A percentile compares a stretch with the other conserved stretches of the same genome.
These are phyloP conservation scores for Trissolcus japonicus DNA, from an alignment of 2,888 invertebrate species.

Conservation along the genomic window DNA sequence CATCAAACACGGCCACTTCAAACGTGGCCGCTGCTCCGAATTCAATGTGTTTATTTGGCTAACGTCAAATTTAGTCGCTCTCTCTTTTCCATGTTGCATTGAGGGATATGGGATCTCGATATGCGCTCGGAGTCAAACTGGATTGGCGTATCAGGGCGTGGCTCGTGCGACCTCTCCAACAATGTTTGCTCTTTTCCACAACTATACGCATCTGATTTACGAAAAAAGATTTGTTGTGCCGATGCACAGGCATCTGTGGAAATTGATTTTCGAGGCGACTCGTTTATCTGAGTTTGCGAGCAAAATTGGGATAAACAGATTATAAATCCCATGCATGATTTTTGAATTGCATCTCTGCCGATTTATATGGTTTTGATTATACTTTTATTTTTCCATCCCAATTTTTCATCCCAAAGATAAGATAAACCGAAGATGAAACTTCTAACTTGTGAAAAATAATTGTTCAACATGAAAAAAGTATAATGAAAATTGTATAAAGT, in stretches of 20 bases:
- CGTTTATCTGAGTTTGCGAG: slow-evolving; percentile 35
- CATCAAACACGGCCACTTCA: slow-evolving; percentile 71
- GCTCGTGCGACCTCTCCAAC: slow-evolving; percentile 63
- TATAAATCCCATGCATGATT: slow-evolving; percentile 6
- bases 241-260: slow-evolving; percentile 36
- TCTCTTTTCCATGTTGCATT: slow-evolving; percentile 27
- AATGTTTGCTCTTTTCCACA: slow-evolving; percentile 44
- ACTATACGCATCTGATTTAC: slow-evolving; percentile 44
- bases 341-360: not conserved
- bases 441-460: too few relatives aligned
- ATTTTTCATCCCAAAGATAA: too few relatives aligned
- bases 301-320: slow-evolving; percentile 17
- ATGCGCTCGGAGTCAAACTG: slow-evolving; percentile 53
- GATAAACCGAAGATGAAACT: too few relatives aligned
- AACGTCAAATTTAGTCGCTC: slow-evolving; percentile 74
- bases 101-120: slow-evolving; percentile 32
- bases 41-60: slow-evolving; percentile 75
- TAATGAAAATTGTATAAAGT: too few relatives aligned
- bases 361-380: too few relatives aligned
- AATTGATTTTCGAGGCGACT: slow-evolving; percentile 50
- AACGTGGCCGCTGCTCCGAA: slow-evolving; percentile 67
- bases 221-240: slow-evolving; percentile 47
- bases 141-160: slow-evolving; percentile 72
- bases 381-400: too few relatives aligned
- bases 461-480: too few relatives aligned